Conservation (phyloP, 2,797 vertebrate genomes). For the Chrysocyon brachyurus region DNA sequence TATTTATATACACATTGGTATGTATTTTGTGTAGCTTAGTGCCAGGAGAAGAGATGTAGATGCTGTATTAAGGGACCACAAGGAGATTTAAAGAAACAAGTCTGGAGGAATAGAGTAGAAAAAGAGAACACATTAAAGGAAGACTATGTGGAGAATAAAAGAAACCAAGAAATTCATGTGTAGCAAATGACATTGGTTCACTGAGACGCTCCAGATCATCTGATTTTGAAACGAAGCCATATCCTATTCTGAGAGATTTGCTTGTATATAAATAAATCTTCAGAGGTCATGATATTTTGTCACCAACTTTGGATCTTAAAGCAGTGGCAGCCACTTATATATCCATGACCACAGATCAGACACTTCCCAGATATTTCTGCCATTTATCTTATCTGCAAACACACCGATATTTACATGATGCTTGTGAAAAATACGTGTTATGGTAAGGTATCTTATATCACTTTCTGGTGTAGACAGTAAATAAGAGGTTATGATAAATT, state of each 20-base stretch:
- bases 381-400: neutral
- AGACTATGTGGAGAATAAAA: neutral
- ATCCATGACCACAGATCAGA: neutral
- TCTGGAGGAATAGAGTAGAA: neutral
- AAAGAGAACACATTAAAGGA: neutral
- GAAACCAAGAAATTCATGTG: neutral
- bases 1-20: neutral
- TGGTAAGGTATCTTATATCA: neutral
- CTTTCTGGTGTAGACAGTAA: neutral
- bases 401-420: neutral
- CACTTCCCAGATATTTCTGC: neutral
- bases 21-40: neutral
- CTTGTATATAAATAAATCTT: neutral
- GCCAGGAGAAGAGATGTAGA: neutral
- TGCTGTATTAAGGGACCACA: neutral
- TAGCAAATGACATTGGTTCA: neutral
- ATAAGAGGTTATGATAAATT: neutral
- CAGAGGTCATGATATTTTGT: neutral
- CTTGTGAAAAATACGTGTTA: neutral
- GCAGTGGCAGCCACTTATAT: neutral
- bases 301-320: neutral
- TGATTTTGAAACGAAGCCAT: neutral
- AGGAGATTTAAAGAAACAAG: neutral
- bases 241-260: neutral
- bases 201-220: neutral